These are phyloP conservation scores for Alosa sapidissima DNA, from an alignment of 2,797 vertebrate species.

Conservation along the genomic window DNA sequence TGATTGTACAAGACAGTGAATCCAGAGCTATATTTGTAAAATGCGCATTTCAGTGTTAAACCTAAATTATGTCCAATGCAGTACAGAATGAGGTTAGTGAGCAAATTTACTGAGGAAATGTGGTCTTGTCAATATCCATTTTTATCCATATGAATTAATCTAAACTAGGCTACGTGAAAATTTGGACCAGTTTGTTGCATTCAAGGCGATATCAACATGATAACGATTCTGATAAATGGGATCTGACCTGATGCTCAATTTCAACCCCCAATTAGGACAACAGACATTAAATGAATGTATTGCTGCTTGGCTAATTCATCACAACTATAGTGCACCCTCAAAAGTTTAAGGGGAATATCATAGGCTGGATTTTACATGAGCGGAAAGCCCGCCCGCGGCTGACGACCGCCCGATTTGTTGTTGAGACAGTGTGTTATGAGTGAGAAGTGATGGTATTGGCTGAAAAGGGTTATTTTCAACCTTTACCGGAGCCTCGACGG, in stretches of 20 bases:
- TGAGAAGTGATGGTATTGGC: slow-evolving; percentile 44
- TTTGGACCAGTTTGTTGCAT: neutral
- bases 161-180: neutral
- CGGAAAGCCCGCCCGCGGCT: slow-evolving; percentile 40
- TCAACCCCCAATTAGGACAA: neutral
- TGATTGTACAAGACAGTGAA: neutral
- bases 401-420: slow-evolving; percentile 43
- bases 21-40: too few species aligned
- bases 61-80: neutral
- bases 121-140: neutral
- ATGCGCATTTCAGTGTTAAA: neutral
- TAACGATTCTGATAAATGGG: neutral
- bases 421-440: slow-evolving; percentile 30
- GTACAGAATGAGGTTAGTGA: neutral
- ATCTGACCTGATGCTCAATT: neutral
- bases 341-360: neutral
- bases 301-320: neutral
- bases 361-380: neutral
- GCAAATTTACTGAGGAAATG: neutral
- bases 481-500: slow-evolving; percentile 13
- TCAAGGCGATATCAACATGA: neutral
- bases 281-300: neutral
- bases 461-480: slow-evolving; percentile 42
- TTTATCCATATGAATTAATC: neutral
- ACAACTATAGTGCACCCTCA: neutral